These are phyloP conservation scores for Schrankia costaestrigalis DNA, from an alignment of 2,888 invertebrate species.

Conservation along the genomic window DNA sequence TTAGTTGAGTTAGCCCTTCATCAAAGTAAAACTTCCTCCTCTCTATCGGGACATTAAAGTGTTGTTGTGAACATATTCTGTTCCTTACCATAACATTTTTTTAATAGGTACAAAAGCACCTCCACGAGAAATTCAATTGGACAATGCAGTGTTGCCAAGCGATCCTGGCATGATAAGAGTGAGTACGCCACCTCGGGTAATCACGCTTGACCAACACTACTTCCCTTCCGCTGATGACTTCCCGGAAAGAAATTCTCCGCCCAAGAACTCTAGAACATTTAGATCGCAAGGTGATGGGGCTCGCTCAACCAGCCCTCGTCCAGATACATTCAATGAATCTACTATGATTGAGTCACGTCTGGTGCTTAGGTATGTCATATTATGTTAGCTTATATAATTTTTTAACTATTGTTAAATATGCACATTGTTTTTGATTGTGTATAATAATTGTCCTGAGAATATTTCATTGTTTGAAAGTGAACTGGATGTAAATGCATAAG, in stretches of 20 bases:
- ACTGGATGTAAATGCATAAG: no score
- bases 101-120: constrained; percentile 87
- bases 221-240: constrained; percentile 86
- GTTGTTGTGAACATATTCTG: no score
- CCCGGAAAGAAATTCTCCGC: constrained; percentile 60
- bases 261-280: constrained; percentile 51
- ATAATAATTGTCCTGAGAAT: no score
- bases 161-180: constrained; percentile 89
- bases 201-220: constrained; percentile 92
- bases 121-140: constrained; percentile 92
- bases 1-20: no score
- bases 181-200: constrained; percentile 92
- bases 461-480: no score
- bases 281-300: constrained; percentile 69
- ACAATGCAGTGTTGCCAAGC: constrained; percentile 88
- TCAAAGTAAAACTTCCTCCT: no score
- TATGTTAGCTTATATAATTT: neutral
- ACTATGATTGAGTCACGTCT: constrained; percentile 73
- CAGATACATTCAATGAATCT: constrained; percentile 69
- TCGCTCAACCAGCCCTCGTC: constrained; percentile 56
- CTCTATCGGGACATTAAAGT: no score
- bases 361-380: constrained; percentile 56
- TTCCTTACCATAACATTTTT: neutral
- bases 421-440: no score
- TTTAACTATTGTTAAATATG: no score